Evolutionary conservation across 2,888 invertebrate species (phyloP).

Genomic region (Drosophila vallismaia): DNA sequence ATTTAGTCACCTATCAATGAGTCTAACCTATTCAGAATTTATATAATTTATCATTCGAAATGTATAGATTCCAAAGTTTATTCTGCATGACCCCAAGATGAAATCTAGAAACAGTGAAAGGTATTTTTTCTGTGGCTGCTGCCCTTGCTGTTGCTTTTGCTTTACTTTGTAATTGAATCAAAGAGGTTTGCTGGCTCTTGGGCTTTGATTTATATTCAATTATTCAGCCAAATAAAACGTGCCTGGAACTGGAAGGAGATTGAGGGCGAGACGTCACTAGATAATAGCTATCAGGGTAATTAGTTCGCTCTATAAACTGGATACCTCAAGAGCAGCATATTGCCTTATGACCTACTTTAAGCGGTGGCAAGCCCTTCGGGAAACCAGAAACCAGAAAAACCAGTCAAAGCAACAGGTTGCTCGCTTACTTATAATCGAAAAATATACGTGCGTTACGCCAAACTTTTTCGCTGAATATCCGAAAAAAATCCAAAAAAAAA

Average conservation of each 20-base stretch:
- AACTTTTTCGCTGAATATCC: slow-evolving; percentile 8
- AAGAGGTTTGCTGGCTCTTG: slow-evolving; percentile 22
- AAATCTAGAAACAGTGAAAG: slow-evolving; percentile 5
- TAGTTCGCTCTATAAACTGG: slow-evolving; percentile 19
- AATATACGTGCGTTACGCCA: slow-evolving; percentile 18
- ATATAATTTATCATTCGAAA: not conserved
- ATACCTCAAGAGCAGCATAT: slow-evolving; percentile 8
- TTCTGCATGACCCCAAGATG: slow-evolving; percentile 3
- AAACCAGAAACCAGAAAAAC: slow-evolving; percentile 34
- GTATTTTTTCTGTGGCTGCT: slow-evolving; percentile 1
- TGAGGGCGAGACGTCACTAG: slow-evolving; percentile 24
- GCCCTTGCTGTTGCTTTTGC: slow-evolving; percentile 2
- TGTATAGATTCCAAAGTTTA: not conserved
- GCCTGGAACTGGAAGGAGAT: slow-evolving; percentile 15
- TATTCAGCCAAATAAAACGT: slow-evolving; percentile 38
- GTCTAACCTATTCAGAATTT: not conserved
- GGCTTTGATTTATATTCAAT: slow-evolving; percentile 59
- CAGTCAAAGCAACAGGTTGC: slow-evolving; percentile 37
- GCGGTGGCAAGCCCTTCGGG: slow-evolving; percentile 32
- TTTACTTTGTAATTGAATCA: slow-evolving; percentile 43
- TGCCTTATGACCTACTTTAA: slow-evolving; percentile 42
- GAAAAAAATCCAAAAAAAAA: not conserved
- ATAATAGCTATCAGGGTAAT: slow-evolving; percentile 39
- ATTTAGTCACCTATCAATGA: not conserved
- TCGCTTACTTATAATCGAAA: not conserved